phyloP scores from a whole-genome alignment of 2,113 vertebrate species.

The Calidris pugnax region DNA sequence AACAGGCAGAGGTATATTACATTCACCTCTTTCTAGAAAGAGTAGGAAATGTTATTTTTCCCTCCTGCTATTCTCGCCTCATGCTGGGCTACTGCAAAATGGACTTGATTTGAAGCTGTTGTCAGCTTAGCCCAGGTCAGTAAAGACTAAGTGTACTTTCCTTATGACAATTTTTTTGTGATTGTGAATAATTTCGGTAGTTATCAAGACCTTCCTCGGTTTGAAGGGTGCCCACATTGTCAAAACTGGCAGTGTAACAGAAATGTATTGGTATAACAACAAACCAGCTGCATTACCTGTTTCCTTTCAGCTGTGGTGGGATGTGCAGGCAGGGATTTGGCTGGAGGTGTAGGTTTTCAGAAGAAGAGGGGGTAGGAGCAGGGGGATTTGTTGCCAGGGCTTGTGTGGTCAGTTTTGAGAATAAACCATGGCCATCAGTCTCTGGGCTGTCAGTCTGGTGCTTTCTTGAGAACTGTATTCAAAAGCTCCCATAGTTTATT shows the following conservation, averaged over 20 bases:
- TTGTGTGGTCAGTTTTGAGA: background rate
- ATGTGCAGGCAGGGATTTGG: background rate
- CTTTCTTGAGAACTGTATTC: background rate
- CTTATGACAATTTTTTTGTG: background rate
- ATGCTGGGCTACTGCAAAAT: background rate
- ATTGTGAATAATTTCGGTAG: background rate
- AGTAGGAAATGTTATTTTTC: background rate
- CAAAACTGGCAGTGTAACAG: background rate
- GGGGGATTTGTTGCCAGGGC: background rate
- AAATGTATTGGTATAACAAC: background rate
- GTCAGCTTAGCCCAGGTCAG: background rate
- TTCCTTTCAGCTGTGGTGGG: background rate
- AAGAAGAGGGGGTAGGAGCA: background rate
- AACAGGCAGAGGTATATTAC: background rate
- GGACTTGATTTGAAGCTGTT: background rate
- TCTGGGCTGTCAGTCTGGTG: background rate
- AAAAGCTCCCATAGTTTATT: background rate
- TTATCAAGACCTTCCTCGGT: background rate
- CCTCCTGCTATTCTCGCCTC: background rate
- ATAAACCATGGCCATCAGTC: background rate
- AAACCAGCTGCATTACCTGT: background rate
- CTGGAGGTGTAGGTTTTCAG: background rate
- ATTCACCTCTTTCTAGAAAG: background rate
- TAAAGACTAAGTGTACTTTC: background rate
- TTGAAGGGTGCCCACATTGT: background rate